These are phyloP conservation scores for Drosophila rellima DNA, from an alignment of 2,888 invertebrate genomes.

Conservation along the genomic window DNA sequence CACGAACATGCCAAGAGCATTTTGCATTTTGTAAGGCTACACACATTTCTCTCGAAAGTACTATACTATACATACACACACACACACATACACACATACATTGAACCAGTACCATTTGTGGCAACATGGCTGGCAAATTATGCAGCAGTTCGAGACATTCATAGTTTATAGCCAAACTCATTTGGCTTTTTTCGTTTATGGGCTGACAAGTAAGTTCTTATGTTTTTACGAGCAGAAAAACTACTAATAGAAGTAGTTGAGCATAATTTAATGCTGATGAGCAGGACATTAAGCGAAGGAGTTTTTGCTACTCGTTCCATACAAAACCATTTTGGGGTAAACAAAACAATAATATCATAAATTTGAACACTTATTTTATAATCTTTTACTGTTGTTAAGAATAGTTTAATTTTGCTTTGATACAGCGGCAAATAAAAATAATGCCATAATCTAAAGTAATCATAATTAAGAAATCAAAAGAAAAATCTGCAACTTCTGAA, in stretches of 20 bases:
- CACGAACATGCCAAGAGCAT: slow-evolving; percentile 22
- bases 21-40: slow-evolving; percentile 45
- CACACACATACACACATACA: slow-evolving; percentile 2
- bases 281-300: no score
- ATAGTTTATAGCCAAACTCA: slow-evolving; percentile 35
- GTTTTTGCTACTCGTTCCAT: no score
- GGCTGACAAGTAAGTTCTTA: slow-evolving; percentile 37
- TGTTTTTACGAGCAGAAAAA: no score
- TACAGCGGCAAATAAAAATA: no score
- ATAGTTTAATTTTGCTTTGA: no score
- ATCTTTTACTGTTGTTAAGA: no score
- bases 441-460: no score
- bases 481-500: no score
- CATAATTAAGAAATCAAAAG: background rate
- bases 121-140: slow-evolving; percentile 15
- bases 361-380: no score
- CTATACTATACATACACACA: background rate
- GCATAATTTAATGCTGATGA: slow-evolving; percentile 46
- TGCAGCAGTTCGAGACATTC: slow-evolving; percentile 15
- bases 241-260: no score
- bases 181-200: slow-evolving; percentile 27
- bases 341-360: no score
- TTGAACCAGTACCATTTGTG: slow-evolving; percentile 4
- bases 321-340: no score
- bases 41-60: slow-evolving; percentile 29